These are phyloP conservation scores for Bombylius discolor DNA, from an alignment of 2,888 invertebrate genomes.

Conservation along the genomic window DNA sequence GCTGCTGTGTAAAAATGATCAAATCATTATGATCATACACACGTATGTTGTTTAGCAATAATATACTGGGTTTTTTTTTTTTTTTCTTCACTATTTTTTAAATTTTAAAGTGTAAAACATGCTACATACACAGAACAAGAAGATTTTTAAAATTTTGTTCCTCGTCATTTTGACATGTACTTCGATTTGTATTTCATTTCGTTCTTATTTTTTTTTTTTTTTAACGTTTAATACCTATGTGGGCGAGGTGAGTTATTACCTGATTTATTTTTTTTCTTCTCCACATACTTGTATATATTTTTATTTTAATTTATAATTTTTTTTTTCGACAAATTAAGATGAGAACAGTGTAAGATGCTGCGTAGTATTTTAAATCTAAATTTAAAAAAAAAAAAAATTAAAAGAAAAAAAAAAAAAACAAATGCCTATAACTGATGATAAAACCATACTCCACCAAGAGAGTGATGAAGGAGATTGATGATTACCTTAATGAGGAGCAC, in stretches of 20 bases:
- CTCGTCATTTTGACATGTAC: background rate
- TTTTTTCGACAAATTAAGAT: background rate
- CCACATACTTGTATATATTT: background rate
- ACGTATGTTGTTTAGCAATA: no score
- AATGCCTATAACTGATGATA: no score
- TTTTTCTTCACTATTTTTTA: no score
- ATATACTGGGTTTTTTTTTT: no score
- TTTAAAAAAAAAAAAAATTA: no score
- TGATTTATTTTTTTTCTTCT: background rate
- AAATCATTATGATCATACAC: no score
- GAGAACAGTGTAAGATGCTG: constrained; percentile 1
- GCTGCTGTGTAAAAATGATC: no score
- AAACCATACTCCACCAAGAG: background rate
- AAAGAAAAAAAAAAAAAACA: no score
- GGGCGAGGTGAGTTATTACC: constrained; percentile 7
- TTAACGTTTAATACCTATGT: background rate
- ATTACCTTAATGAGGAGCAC: constrained; percentile 7
- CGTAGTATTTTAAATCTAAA: background rate
- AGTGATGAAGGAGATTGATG: constrained; percentile 9
- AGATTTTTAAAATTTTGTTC: no score
- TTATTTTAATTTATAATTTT: background rate
- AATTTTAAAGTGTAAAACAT: no score
- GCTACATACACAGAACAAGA: no score
- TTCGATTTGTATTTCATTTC: background rate
- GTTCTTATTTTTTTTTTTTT: background rate